Conservation (phyloP, 2,113 vertebrate species). For the Amphilophus citrinellus region DNA sequence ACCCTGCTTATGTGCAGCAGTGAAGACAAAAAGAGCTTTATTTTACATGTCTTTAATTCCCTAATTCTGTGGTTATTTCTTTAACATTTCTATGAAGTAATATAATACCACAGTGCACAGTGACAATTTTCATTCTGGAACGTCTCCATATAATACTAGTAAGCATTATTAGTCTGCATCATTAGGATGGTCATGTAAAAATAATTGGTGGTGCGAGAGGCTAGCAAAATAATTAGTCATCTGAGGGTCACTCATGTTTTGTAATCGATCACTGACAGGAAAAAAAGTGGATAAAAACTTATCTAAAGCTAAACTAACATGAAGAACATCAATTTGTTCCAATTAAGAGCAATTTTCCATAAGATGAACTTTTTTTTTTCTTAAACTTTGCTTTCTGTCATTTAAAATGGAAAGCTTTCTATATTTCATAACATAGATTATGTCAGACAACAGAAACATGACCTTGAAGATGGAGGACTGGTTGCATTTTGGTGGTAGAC, state of each 20-base stretch:
- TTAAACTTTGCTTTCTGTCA: neutral
- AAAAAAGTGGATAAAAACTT: neutral
- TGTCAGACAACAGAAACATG: neutral
- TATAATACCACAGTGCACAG: neutral
- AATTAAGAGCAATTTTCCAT: neutral
- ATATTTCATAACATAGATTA: neutral
- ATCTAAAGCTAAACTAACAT: neutral
- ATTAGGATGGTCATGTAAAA: neutral
- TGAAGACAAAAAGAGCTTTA: no score
- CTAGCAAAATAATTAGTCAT: neutral
- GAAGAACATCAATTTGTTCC: neutral
- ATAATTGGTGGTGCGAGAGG: neutral
- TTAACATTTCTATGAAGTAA: neutral
- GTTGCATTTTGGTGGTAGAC: neutral
- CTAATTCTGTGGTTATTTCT: neutral
- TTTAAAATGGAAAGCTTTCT: neutral
- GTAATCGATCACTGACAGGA: neutral
- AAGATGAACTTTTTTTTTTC: no score
- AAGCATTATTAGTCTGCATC: neutral
- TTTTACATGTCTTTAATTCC: neutral
- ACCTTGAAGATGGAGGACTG: neutral
- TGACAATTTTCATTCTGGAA: neutral
- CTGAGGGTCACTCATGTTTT: neutral
- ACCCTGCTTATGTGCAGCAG: no score
- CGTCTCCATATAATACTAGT: neutral